Evolutionary conservation across 2,888 invertebrate species (phyloP).

Genomic region (Phortica okadai): DNA sequence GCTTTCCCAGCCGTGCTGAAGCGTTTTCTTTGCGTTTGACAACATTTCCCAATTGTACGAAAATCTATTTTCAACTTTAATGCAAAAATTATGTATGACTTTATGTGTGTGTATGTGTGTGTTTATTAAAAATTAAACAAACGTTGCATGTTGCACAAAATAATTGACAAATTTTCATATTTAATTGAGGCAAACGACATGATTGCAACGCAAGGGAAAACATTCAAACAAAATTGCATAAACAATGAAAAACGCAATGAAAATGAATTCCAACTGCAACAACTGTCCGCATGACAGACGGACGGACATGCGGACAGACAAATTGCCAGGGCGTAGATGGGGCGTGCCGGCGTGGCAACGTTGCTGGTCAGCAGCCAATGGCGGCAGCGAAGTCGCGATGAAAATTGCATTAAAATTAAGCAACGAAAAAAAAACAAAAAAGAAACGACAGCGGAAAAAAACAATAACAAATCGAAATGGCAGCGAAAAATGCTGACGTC

Average conservation of each 20-base stretch:
- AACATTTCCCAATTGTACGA: constrained; percentile 1
- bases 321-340: not conserved
- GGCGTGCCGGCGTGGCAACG: not conserved
- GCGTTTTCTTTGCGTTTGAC: not conserved
- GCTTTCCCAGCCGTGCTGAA: constrained; percentile 2
- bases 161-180: constrained; percentile 72
- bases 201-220: constrained; percentile 52
- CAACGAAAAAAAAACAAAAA: constrained; percentile 2
- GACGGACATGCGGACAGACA: not conserved
- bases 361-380: not conserved
- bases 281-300: not conserved
- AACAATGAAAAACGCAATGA: constrained; percentile 54
- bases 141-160: constrained; percentile 68
- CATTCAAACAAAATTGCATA: constrained; percentile 54
- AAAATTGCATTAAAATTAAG: not conserved
- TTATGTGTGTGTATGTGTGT: not conserved
- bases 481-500: constrained; percentile 68
- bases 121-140: constrained; percentile 68
- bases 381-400: not conserved
- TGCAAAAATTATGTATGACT: not conserved
- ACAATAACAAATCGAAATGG: constrained; percentile 49
- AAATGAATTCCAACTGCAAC: constrained; percentile 8
- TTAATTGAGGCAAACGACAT: constrained; percentile 65
- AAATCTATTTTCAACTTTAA: not conserved
- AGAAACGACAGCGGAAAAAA: not conserved